Evolutionary conservation across 1,140 invertebrate species (phyloP).

Genomic region (Lepeophtheirus salmonis): DNA sequence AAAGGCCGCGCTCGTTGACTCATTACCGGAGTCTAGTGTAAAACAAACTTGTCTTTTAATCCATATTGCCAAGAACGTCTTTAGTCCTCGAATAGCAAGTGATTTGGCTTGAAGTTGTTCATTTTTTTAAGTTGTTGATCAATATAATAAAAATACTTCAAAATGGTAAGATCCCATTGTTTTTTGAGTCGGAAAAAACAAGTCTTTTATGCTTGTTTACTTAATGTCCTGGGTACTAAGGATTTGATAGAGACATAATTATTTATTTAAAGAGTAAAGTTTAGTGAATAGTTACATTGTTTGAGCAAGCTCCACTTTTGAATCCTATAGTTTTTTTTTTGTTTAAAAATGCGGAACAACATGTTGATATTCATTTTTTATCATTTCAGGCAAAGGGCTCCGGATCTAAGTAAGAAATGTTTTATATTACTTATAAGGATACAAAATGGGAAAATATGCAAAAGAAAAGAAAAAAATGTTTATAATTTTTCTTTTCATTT

Average conservation of each 20-base stretch:
- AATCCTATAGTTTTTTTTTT: not conserved
- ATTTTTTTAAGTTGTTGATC: not conserved
- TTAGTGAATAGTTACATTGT: no score
- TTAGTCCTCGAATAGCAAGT: not conserved
- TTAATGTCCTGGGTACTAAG: not conserved
- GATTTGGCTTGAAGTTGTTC: not conserved
- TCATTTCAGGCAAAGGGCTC: constrained; percentile 11
- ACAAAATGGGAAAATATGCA: no score
- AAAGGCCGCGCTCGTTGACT: not conserved
- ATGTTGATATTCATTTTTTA: not conserved
- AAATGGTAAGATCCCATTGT: not conserved
- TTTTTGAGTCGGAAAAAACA: not conserved
- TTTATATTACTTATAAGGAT: no score
- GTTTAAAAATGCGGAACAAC: not conserved
- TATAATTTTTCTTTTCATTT: not conserved
- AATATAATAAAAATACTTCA: not conserved
- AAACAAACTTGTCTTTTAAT: not conserved
- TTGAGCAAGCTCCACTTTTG: no score
- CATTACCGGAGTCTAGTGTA: not conserved
- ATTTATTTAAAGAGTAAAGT: no score
- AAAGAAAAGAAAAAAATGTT: not conserved
- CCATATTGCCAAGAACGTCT: not conserved
- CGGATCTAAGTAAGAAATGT: constrained; percentile 16
- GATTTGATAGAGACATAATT: not conserved
- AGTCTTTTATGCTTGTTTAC: no score